Evolutionary conservation across 1,140 invertebrate species (phyloP).

Genomic region (Hypsibius dujardini): DNA sequence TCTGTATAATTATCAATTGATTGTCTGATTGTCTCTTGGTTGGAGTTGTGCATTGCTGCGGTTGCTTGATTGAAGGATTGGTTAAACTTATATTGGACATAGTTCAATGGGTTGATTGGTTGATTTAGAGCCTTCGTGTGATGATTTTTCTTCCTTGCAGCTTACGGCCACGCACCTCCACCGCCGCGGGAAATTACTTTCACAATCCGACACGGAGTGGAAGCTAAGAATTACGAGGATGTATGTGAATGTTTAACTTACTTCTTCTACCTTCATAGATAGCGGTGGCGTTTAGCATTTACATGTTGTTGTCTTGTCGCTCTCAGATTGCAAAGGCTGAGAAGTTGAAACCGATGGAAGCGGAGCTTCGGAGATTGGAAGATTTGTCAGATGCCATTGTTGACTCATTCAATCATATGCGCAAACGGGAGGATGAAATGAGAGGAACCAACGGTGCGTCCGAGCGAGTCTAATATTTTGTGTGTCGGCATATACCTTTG

Average conservation of each 20-base stretch:
- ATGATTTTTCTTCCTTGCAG: background rate
- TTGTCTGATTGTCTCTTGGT: too few relatives aligned
- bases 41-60: too few relatives aligned
- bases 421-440: conserved; percentile 90
- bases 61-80: too few relatives aligned
- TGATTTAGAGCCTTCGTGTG: background rate
- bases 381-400: conserved; percentile 92
- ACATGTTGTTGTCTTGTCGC: background rate
- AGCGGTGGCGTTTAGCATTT: background rate
- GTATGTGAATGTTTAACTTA: conserved; percentile 42
- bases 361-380: conserved; percentile 82
- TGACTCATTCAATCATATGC: conserved; percentile 77
- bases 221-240: conserved; percentile 91
- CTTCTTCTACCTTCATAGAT: background rate
- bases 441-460: conserved; percentile 84
- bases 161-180: background rate
- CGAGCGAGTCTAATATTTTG: too few relatives aligned
- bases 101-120: too few relatives aligned
- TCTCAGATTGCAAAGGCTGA: conserved; percentile 76
- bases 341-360: conserved; percentile 91
- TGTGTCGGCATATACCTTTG: too few relatives aligned
- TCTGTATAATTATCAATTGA: too few relatives aligned
- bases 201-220: conserved; percentile 75
- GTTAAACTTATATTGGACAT: too few relatives aligned
- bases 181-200: conserved; percentile 60